Evolutionary conservation across 2,113 vertebrate genomes (phyloP), one percentile per base, ranked within the genome.

Genomic region (Ceyx margarethae): DNA sequence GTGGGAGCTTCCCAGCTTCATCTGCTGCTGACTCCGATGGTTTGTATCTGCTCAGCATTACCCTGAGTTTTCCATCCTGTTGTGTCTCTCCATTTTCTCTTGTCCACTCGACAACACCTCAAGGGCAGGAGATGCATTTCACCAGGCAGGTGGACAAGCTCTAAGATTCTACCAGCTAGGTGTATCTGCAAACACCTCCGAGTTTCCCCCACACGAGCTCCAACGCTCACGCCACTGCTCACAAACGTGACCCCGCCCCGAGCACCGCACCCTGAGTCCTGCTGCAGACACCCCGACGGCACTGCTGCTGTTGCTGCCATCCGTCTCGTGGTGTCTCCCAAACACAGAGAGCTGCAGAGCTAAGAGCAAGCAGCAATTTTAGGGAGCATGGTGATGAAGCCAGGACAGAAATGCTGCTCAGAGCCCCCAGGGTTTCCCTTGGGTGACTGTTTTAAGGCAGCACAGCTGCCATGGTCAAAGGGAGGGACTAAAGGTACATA

Each of bases 281-380:
- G n/a, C 90, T 56, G 64, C 89, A 74, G 54, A 87, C 7, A 2
- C 3, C 76, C 50, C 72, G 81, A 45, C 0, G 54, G 76, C 89
- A 33, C 10, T 16, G 89, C 76, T 96, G 96, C 96, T 93, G 89
- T 92, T 93, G 90, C 91, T 66, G 73, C 46, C 1, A 6, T 67
- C 4, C 81, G 89, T 89, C 97, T 95, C 14, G 53, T 42, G 93
- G 90, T 91, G 76, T 93, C 96, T 97, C 96, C 91, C 91, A 2
- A 95, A 67, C 6, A 94, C 96, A 35, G 85, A 64, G 35, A 90
- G 89, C 89, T 11, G 81, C 29, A 4, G 72, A 82, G 85, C 78
- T 23, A 74, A 18, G 31, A 42, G 82, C 5, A 40, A 12, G 1
- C 57, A 3, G 73, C 46, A 5, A 16, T 29, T 14, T 31, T 0